A percentile compares a stretch with the other conserved stretches of the same genome.
Conservation (phyloP, 2,113 vertebrate species). For the Neofelis nebulosa region DNA sequence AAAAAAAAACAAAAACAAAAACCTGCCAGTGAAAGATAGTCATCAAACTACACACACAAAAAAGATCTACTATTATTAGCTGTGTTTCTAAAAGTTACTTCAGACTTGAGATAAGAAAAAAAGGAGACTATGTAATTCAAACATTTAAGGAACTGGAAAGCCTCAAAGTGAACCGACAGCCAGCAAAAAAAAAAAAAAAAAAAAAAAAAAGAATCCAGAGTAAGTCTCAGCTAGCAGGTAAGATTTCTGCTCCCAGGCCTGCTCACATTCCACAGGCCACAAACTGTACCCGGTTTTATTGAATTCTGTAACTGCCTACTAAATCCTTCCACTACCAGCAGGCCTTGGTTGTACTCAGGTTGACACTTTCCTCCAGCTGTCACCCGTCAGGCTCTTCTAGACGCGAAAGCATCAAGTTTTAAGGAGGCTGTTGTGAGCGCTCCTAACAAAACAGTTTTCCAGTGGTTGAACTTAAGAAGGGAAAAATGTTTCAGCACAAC, state of each 20-base stretch:
- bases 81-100: slow-evolving; percentile 45
- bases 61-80: slow-evolving; percentile 7
- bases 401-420: neutral
- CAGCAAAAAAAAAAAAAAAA: too few species aligned
- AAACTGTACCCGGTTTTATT: neutral
- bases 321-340: neutral
- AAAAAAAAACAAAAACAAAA: neutral
- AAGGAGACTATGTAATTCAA: neutral
- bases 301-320: neutral
- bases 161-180: neutral
- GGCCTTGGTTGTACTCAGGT: neutral
- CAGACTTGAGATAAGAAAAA: slow-evolving; percentile 3
- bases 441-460: neutral
- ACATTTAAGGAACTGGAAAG: neutral
- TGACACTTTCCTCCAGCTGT: neutral
- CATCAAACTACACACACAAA: neutral
- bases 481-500: neutral
- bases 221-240: neutral
- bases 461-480: neutral
- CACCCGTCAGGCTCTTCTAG: neutral
- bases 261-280: neutral
- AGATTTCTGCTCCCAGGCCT: neutral
- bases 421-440: neutral
- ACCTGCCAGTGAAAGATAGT: neutral
- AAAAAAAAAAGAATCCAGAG: neutral